These are phyloP conservation scores for Cryptocheilus praepositus DNA, from an alignment of 2,888 invertebrate species.

Conservation along the genomic window DNA sequence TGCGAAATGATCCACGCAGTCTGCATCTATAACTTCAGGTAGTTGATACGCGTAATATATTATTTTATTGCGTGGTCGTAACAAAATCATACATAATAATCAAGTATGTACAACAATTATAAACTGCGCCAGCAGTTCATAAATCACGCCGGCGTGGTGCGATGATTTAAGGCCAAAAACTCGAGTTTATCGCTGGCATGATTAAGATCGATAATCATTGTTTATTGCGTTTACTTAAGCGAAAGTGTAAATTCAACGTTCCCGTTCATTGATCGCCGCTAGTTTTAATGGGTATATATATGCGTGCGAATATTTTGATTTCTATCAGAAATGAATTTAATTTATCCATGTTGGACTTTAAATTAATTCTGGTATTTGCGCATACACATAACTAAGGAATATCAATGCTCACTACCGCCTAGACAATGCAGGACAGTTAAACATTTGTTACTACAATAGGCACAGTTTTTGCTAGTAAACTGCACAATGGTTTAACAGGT, in stretches of 20 bases:
- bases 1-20: not conserved
- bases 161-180: slow-evolving; percentile 50
- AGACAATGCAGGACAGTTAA: too few species aligned
- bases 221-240: slow-evolving; percentile 48
- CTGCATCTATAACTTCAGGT: slow-evolving; percentile 11
- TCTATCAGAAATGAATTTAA: too few species aligned
- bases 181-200: slow-evolving; percentile 27
- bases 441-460: too few species aligned
- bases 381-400: too few species aligned
- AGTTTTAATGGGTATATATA: not conserved
- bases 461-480: too few species aligned
- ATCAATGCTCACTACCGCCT: too few species aligned
- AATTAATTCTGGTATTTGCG: too few species aligned
- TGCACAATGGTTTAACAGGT: too few species aligned
- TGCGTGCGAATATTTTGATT: slow-evolving; percentile 11
- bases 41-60: slow-evolving; percentile 41
- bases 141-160: slow-evolving; percentile 46
- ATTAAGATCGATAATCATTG: slow-evolving; percentile 53
- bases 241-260: slow-evolving; percentile 26
- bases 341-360: too few species aligned
- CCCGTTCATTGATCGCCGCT: slow-evolving; percentile 12
- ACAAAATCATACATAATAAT: slow-evolving; percentile 49
- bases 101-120: slow-evolving; percentile 44
- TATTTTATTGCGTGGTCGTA: slow-evolving; percentile 53
- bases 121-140: slow-evolving; percentile 45